Evolutionary conservation across 2,113 vertebrate genomes (phyloP), one percentile per base, ranked within the genome.

Genomic region (Pseudolaguvia tuberculata): DNA sequence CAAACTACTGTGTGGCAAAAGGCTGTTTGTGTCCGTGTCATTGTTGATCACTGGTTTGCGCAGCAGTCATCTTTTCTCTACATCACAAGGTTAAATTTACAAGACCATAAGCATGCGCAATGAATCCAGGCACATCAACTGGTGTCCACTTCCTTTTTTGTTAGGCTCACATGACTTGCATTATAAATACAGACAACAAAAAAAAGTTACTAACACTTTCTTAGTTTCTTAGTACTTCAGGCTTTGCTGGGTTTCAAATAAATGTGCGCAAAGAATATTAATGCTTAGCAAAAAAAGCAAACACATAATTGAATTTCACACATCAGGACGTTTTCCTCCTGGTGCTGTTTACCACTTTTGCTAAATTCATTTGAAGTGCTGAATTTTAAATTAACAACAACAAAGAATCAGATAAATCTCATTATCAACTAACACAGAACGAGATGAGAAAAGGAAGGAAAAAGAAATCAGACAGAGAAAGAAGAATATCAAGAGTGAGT

Each of bases 311-410:
- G 70, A 72, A 72, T 72, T 72, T 48, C 14, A 61, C 45, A 70
- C 52, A 56, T 65, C n/a, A 72, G 21, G 51, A 11, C 39, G 50
- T 53, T 72, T 63, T 50, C 35, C 45, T 5, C 9, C 56, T 27
- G 21, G 61, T 35, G 14, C 39, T 42, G 25, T 79, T 70, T 53
- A 75, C 51, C 29, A 51, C 27, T 56, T 75, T 75, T 35, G 55
- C 45, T 13, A 79, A 79, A 73, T 74, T 55, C 65, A 69, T 72
- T 56, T 72, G 27, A 61, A 72, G 53, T 79, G 53, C 51, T 48
- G n/a, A 9, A 61, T 51, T 79, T 45, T 73, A 29, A 70, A 73
- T 77, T 53, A 72, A 70, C 74, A 77, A 77, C 70, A 76, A 76
- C 58, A 67, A 69, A 77, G 62, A 42, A 63, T 55, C 35, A 25